A percentile compares a stretch with the other conserved stretches of the same genome.
Conservation (phyloP, 2,797 vertebrate species). For the Epinephelus malabaricus region DNA sequence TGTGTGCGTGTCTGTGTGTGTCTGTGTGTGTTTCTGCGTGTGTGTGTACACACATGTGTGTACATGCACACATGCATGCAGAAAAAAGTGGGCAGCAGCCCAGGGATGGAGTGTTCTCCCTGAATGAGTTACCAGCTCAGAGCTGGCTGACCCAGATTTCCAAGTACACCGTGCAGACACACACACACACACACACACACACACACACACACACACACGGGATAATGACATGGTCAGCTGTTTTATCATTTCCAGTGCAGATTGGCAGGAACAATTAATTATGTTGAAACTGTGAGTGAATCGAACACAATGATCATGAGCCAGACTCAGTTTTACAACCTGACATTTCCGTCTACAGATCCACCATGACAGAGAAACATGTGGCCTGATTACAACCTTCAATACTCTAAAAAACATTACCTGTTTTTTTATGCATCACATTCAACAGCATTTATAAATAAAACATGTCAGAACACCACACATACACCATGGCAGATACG, state of each 20-base stretch:
- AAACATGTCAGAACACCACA: background rate
- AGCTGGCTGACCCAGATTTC: constrained; percentile 67
- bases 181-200: constrained; percentile 7
- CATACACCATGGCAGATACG: constrained; percentile 3
- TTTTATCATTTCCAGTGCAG: constrained; percentile 10
- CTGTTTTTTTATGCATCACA: background rate
- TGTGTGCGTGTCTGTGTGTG: background rate
- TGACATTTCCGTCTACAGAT: background rate
- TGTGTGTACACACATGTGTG: background rate
- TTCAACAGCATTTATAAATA: constrained; percentile 21
- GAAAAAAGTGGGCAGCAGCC: constrained; percentile 19
- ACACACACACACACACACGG: background rate
- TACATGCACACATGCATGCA: constrained; percentile 4
- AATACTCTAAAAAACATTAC: background rate
- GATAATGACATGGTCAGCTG: background rate
- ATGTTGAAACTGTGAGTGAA: background rate
- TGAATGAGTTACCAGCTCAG: constrained; percentile 47
- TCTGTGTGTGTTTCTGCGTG: background rate
- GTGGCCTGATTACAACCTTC: no score
- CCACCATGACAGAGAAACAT: background rate
- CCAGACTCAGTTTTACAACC: background rate
- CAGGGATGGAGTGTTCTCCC: constrained; percentile 38
- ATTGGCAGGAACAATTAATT: background rate
- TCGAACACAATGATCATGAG: background rate
- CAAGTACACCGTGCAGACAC: background rate